Percentiles rank a stretch among this genome's conserved stretches.
phyloP scores from a whole-genome alignment of 2,797 vertebrate species.

The Uromys caudimaculatus region DNA sequence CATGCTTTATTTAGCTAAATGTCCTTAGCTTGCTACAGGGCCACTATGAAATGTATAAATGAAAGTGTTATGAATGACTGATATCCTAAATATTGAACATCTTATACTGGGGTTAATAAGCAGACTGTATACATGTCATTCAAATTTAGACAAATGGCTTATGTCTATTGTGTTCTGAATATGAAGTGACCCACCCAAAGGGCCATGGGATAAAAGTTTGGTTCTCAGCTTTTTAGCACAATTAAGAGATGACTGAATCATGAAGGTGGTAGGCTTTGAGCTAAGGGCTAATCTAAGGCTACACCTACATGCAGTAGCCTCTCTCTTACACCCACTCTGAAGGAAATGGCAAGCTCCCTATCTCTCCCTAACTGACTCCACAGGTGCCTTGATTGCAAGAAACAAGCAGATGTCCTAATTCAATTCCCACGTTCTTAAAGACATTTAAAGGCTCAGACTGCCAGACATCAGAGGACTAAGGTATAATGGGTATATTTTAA shows the following conservation, averaged over 20 bases:
- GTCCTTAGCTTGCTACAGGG: not conserved
- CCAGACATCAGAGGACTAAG: not conserved
- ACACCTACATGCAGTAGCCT: not conserved
- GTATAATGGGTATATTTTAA: not conserved
- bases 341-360: not conserved
- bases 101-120: constrained; percentile 14
- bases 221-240: not conserved
- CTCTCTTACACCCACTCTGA: not conserved
- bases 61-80: constrained; percentile 19
- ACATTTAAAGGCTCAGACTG: not conserved
- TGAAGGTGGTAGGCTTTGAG: not conserved
- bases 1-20: constrained; percentile 47
- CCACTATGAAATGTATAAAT: constrained; percentile 15
- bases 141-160: constrained; percentile 21
- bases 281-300: not conserved
- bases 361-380: not conserved
- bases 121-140: not conserved
- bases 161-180: not conserved
- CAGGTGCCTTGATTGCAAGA: not conserved
- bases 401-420: not conserved
- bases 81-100: constrained; percentile 22
- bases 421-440: not conserved
- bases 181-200: not conserved
- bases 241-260: not conserved
- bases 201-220: not conserved